phyloP scores from a whole-genome alignment of 2,797 vertebrate species.

The Sebastes matsubarae region DNA sequence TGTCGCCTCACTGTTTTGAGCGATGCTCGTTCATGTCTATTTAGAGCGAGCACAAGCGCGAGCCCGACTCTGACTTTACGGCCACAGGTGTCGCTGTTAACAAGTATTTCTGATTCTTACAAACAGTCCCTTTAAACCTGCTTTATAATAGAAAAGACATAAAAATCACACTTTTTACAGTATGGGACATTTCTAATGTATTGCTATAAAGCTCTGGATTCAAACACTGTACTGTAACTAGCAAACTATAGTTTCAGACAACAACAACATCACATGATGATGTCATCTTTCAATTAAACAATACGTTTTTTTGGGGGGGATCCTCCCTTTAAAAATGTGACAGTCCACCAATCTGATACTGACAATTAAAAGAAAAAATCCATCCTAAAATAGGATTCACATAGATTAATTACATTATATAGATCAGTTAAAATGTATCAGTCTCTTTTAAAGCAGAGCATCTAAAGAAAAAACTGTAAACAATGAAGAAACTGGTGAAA shows the following conservation, averaged over 20 bases:
- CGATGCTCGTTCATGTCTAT: too few species aligned
- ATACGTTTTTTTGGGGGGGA: too few species aligned
- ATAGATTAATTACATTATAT: neutral
- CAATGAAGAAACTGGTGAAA: too few species aligned
- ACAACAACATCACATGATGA: neutral
- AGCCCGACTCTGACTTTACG: too few species aligned
- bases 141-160: too few species aligned
- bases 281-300: neutral
- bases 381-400: neutral
- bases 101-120: too few species aligned
- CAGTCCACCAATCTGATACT: neutral
- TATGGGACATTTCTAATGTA: neutral
- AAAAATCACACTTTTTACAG: too few species aligned
- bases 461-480: neutral
- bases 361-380: neutral
- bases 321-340: neutral
- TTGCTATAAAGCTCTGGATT: neutral
- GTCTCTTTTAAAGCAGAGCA: neutral
- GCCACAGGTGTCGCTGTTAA: too few species aligned
- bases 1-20: too few species aligned
- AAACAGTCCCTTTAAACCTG: too few species aligned
- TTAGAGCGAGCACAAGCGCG: too few species aligned
- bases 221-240: neutral
- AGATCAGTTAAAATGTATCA: neutral
- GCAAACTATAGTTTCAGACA: neutral